Percentiles rank a stretch among this genome's conserved stretches.
Conservation (phyloP, 2,797 vertebrate species). For the Acropternis orthonyx region DNA sequence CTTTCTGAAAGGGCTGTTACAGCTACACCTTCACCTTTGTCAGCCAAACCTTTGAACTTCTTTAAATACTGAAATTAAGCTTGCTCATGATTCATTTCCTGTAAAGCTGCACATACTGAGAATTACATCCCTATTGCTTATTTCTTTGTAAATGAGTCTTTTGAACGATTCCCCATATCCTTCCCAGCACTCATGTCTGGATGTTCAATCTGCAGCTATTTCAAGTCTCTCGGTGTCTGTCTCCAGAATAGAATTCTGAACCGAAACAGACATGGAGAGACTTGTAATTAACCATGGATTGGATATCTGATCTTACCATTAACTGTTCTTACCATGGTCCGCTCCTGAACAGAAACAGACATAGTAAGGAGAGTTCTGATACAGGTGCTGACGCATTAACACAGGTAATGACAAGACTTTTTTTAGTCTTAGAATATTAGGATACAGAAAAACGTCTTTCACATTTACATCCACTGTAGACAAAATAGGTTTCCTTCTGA, state of each 20-base stretch:
- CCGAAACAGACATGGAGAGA: background rate
- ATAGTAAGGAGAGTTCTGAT: background rate
- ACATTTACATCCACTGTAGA: background rate
- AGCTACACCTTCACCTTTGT: conserved; percentile 6
- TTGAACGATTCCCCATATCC: background rate
- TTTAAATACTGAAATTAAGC: conserved; percentile 12
- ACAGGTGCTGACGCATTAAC: background rate
- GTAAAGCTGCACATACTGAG: background rate
- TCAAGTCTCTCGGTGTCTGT: background rate
- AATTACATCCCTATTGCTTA: background rate
- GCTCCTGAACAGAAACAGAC: background rate
- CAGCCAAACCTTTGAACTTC: conserved; percentile 22
- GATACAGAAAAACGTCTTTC: background rate
- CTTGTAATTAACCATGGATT: background rate
- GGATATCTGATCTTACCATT: background rate
- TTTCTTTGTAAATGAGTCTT: background rate
- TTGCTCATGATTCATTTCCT: background rate
- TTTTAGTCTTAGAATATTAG: background rate
- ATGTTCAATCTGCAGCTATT: background rate
- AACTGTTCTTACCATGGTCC: background rate
- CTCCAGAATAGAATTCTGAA: background rate
- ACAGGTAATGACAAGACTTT: background rate
- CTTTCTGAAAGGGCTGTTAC: background rate
- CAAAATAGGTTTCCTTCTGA: background rate
- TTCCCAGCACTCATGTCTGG: background rate